phyloP scores from a whole-genome alignment of 2,113 vertebrate genomes.

The Planiliza haematocheilus region DNA sequence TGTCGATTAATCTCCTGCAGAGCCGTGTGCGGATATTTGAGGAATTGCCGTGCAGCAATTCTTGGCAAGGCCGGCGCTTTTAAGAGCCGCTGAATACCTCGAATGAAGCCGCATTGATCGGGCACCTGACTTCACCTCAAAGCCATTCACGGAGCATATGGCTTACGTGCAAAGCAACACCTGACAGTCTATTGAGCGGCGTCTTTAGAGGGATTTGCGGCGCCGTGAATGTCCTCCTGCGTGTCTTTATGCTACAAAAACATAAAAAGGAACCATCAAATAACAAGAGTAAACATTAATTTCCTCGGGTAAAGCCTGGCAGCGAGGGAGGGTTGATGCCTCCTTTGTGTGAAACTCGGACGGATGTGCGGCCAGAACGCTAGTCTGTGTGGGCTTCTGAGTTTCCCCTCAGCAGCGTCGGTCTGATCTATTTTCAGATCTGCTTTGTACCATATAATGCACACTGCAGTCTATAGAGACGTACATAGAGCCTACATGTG shows the following conservation, averaged over 20 bases:
- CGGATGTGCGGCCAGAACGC: conserved; percentile 39
- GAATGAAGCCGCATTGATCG: neutral
- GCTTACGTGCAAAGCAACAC: conserved; percentile 5
- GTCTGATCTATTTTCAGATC: neutral
- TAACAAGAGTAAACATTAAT: conserved; percentile 47
- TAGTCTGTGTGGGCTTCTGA: conserved; percentile 1
- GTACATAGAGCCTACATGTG: no score
- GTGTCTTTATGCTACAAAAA: neutral
- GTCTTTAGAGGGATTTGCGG: neutral
- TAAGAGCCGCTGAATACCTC: neutral
- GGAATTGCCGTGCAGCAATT: conserved; percentile 1
- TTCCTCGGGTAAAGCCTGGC: conserved; percentile 39
- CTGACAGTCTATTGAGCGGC: neutral
- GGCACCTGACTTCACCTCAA: neutral
- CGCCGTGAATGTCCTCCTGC: conserved; percentile 2
- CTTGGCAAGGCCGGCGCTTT: neutral
- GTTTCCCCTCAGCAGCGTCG: neutral
- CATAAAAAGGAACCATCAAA: conserved; percentile 48
- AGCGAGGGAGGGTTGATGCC: conserved; percentile 33
- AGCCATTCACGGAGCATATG: neutral
- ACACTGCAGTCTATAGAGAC: neutral
- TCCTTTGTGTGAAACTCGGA: conserved; percentile 42
- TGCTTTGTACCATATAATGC: neutral
- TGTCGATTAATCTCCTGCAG: neutral
- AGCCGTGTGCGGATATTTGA: neutral